A percentile compares a stretch with the other conserved stretches of the same genome.
phyloP scores from a whole-genome alignment of 2,888 invertebrate species.

The Eudasyphora cyanicolor region DNA sequence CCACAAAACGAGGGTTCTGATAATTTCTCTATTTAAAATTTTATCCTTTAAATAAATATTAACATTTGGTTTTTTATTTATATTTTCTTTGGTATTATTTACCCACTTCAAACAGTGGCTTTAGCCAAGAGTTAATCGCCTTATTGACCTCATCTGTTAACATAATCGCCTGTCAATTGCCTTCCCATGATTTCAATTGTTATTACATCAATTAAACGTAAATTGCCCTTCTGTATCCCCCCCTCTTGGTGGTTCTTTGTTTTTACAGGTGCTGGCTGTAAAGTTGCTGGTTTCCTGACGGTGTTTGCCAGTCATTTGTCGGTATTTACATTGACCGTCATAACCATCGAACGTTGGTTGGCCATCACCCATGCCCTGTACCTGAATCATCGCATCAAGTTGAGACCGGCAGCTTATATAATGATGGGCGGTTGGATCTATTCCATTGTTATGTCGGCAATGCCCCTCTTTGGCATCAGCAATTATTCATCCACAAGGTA shows the following conservation, averaged over 20 bases:
- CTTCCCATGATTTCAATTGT: too few relatives aligned
- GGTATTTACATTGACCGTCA: slow-evolving; percentile 91
- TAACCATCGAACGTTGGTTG: slow-evolving; percentile 92
- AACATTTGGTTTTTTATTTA: too few relatives aligned
- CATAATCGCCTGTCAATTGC: too few relatives aligned
- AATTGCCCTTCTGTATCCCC: not conserved
- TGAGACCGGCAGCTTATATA: slow-evolving; percentile 86
- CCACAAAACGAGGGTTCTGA: too few relatives aligned
- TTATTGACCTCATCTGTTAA: too few relatives aligned
- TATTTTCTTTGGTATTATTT: too few relatives aligned
- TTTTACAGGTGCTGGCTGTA: slow-evolving; percentile 86
- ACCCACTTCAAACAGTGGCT: too few relatives aligned
- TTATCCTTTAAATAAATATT: too few relatives aligned
- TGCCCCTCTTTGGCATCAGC: slow-evolving; percentile 91
- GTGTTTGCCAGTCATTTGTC: slow-evolving; percentile 93
- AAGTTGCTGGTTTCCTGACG: slow-evolving; percentile 92
- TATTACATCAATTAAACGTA: too few relatives aligned
- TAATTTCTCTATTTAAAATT: too few relatives aligned
- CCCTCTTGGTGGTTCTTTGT: too few relatives aligned
- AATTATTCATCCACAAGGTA: slow-evolving; percentile 92
- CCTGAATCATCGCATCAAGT: slow-evolving; percentile 88
- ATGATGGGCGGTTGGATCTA: slow-evolving; percentile 91
- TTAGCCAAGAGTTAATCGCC: too few relatives aligned
- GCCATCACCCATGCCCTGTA: slow-evolving; percentile 92
- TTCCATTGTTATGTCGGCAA: slow-evolving; percentile 87